Evolutionary conservation across 1,140 invertebrate genomes (phyloP).

Genomic region (Dendroctonus valens): DNA sequence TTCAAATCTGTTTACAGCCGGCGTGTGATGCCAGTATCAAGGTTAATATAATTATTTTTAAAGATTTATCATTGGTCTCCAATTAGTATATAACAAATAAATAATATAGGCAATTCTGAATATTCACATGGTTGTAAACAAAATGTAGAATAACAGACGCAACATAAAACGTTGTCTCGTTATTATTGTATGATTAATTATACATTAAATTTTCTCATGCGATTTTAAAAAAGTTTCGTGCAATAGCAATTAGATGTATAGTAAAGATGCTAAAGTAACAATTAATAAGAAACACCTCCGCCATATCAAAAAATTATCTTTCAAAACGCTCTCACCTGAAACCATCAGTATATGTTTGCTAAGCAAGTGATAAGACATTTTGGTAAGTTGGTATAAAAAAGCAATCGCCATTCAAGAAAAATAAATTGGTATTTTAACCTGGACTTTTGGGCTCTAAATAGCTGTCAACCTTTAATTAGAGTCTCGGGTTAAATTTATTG

Average conservation of each 20-base stretch:
- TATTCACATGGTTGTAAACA: conserved; percentile 1
- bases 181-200: too few relatives aligned
- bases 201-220: too few relatives aligned
- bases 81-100: conserved; percentile 13
- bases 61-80: conserved; percentile 11
- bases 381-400: too few relatives aligned
- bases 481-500: conserved; percentile 29
- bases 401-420: conserved; percentile 15
- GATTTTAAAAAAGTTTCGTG: too few relatives aligned
- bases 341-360: too few relatives aligned
- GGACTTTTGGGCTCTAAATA: conserved; percentile 14
- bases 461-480: conserved; percentile 28
- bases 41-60: conserved; percentile 19
- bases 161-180: too few relatives aligned
- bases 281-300: too few relatives aligned
- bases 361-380: too few relatives aligned
- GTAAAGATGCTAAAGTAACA: too few relatives aligned
- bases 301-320: too few relatives aligned
- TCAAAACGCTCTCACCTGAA: too few relatives aligned
- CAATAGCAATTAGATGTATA: too few relatives aligned
- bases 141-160: background rate
- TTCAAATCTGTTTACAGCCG: background rate
- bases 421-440: conserved; percentile 13
- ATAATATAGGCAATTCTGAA: background rate
- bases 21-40: conserved; percentile 13